Base-by-base conservation (phyloP, 35 echinoderm and acorn worm genomes). In the Apostichopus parvimensis region DNA sequence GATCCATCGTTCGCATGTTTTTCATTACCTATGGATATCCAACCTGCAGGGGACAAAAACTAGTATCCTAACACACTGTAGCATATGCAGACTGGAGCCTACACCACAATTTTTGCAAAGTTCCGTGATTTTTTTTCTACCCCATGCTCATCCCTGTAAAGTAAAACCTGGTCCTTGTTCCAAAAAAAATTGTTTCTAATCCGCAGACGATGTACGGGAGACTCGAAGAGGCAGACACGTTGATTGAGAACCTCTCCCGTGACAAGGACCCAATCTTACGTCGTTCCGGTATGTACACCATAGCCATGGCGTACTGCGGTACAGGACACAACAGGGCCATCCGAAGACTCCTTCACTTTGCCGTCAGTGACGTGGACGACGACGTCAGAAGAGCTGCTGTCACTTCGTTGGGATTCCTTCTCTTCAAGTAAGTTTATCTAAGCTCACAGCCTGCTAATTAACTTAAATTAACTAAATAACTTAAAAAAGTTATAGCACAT, bases 291-390 rank as follows among this genome's bases (percentile, higher is more conserved):
- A 98, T 98, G 96, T 95, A 98, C 92, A 98, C 96, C 92, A 94
- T 98, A 2, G 96, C 96, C 0, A 78, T 98, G 82, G 96, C 96
- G 5, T 98, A 95, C 86, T 95, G 94, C 26, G 96, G 96, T 9
- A 98, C 96, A 68, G 96, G 96, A 8, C 95, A 95, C 94, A 98
- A 98, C 87, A 94, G 92, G 60, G 96, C 96, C 52, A 98, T 98
- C 60, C 79, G 96, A 20, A 87, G 84, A 13, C 94, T 98, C 20
- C 96, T 98, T 9, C 96, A 98, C 64, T 95, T 98, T 86, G 96
- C 96, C 0, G 96, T 98, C 56, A 98, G 96, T 45, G 96, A 98
- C 76, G 96, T 98, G 1, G 94, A 98, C 79, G 94, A 98, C 84
- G 96, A 98, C 88, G 96, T 98, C 24, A 73, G 96, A 0, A 73